Evolutionary conservation across 92 coral and sea anemone genomes (phyloP), one percentile per base, ranked within the genome.

Genomic region (Plumapathes pennacea): DNA sequence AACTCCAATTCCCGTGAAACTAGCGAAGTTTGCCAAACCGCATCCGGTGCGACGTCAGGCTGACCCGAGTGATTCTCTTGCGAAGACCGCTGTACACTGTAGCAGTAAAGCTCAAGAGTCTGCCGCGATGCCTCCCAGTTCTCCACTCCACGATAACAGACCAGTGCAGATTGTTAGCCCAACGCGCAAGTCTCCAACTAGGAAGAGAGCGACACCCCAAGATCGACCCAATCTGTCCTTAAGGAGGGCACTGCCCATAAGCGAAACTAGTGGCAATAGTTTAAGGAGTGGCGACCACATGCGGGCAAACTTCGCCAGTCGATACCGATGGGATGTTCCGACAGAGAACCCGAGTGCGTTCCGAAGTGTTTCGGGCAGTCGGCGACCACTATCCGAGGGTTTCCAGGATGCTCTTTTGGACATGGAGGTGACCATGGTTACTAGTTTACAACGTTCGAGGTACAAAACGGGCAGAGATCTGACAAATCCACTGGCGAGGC

Each of bases 381-480:
- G 37, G 29, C 20, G 29, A 48, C 20, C 34, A 37, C 26, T 62
- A 34, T 39, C 40, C 2, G 57, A 37, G 26, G 54, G 52, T 14
- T 74, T 81, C 38, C 80, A 78, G 32, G 85, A 72, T 30, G 69
- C 66, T 6, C 57, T 84, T 15, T 54, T 84, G n/a, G 90, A 84
- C 56, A 56, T 77, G 31, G 90, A 84, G 58, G 90, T 84, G 15
- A n/a, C n/a, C n/a, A n/a, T n/a, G n/a, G n/a, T n/a, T n/a, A n/a
- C n/a, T n/a, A n/a, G n/a, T n/a, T n/a, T n/a, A n/a, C n/a, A n/a
- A n/a, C n/a, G n/a, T n/a, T 64, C 90, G 34, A 31, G 55, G 11
- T 78, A 80, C 65, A 61, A 62, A 60, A 24, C 40, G 25, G 71
- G 55, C 31, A 58, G 59, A 36, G 32, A 57, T 46, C 36, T 58